Percentiles rank a stretch among this genome's conserved stretches.
Evolutionary conservation across 2,888 invertebrate genomes (phyloP).

Genomic region (Girardia tigrina): DNA sequence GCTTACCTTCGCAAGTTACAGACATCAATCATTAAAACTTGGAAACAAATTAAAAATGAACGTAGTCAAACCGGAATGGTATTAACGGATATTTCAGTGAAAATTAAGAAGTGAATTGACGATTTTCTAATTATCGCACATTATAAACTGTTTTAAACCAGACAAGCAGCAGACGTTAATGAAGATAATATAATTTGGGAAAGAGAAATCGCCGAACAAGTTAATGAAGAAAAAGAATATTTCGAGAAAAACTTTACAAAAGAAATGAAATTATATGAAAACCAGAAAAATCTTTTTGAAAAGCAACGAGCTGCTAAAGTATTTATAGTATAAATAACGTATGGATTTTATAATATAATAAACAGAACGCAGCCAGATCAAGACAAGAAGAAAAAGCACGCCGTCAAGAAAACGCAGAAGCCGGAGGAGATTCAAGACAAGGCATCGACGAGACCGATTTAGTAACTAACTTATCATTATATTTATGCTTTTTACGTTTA

Average conservation of each 20-base stretch:
- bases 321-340: no score
- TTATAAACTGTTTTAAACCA: not conserved
- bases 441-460: not conserved
- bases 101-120: not conserved
- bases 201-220: not conserved
- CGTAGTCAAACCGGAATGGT: not conserved
- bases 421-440: not conserved
- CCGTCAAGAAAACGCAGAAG: not conserved
- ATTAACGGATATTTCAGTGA: not conserved
- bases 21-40: not conserved
- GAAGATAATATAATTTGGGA: not conserved
- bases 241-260: not conserved
- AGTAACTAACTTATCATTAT: no score
- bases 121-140: not conserved
- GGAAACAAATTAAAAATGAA: not conserved
- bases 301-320: not conserved
- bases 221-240: not conserved
- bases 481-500: no score
- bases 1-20: not conserved
- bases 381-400: not conserved
- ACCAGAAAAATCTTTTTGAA: not conserved
- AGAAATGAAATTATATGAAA: not conserved
- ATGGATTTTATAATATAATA: not conserved
- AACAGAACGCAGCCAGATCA: not conserved
- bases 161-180: not conserved